Conservation (phyloP, 2,888 invertebrate species). For the Eumerus sabulonum region DNA sequence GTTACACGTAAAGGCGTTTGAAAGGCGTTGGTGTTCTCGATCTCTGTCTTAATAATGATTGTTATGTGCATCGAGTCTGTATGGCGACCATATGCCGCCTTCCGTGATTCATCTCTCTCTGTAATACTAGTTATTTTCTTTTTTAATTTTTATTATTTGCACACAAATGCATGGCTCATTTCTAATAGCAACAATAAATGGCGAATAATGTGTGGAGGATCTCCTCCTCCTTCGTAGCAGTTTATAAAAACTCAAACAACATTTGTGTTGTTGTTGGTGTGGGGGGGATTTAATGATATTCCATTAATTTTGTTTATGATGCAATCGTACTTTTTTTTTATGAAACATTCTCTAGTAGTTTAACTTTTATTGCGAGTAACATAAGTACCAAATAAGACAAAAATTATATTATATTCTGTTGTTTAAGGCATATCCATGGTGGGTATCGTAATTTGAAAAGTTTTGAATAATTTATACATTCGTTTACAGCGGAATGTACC, state of each 20-base stretch:
- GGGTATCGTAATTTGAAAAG: too few species aligned
- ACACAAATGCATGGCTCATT: conserved; percentile 57
- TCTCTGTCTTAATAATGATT: conserved; percentile 52
- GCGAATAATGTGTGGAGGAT: conserved; percentile 14
- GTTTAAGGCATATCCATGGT: too few species aligned
- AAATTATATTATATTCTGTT: too few species aligned
- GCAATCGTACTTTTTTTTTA: too few species aligned
- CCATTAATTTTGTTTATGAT: too few species aligned
- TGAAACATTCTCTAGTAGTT: too few species aligned
- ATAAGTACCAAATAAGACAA: too few species aligned
- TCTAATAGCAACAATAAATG: conserved; percentile 46
- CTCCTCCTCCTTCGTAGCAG: too few species aligned
- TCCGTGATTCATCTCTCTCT: conserved; percentile 17
- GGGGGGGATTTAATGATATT: background rate
- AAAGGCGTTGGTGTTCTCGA: conserved; percentile 9
- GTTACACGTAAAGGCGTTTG: conserved; percentile 29
- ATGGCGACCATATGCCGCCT: conserved; percentile 53
- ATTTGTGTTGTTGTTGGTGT: background rate
- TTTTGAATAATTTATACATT: too few species aligned
- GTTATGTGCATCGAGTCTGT: conserved; percentile 21
- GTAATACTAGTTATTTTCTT: background rate
- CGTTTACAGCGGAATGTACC: too few species aligned
- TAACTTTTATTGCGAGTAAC: too few species aligned
- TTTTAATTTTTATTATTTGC: conserved; percentile 35
- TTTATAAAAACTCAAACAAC: conserved; percentile 16